phyloP scores from a whole-genome alignment of 2,113 vertebrate genomes.

The Eublepharis macularius region DNA sequence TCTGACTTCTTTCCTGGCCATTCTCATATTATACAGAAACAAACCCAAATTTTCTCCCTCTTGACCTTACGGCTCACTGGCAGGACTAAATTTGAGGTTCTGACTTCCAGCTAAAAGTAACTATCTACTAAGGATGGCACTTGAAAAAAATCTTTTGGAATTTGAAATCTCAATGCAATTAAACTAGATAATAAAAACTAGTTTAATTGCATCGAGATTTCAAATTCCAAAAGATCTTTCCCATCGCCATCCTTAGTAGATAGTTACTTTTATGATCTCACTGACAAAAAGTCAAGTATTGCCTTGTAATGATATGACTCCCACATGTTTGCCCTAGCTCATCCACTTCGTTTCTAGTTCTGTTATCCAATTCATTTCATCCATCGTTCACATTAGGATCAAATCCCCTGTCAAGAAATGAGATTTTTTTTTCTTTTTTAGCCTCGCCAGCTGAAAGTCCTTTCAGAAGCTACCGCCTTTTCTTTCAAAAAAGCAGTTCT shows the following conservation, averaged over 20 bases:
- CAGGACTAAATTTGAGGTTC: too few relatives aligned
- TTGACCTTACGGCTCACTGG: too few relatives aligned
- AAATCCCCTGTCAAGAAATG: background rate
- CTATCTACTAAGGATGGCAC: too few relatives aligned
- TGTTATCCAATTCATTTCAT: conserved; percentile 3
- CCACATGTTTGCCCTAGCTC: background rate
- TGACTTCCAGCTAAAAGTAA: too few relatives aligned
- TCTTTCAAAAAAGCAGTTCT: background rate
- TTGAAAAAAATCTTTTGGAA: too few relatives aligned
- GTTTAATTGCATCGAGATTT: too few relatives aligned
- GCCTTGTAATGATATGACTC: background rate
- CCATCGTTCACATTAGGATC: background rate
- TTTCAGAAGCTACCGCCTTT: background rate
- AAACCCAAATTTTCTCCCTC: too few relatives aligned
- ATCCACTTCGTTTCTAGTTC: background rate
- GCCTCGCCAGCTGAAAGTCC: conserved; percentile 19
- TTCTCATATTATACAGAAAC: too few relatives aligned
- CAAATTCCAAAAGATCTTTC: too few relatives aligned
- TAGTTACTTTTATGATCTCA: background rate
- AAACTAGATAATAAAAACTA: too few relatives aligned
- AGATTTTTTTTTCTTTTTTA: conserved; percentile 13
- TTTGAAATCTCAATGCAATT: too few relatives aligned
- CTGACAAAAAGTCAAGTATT: background rate
- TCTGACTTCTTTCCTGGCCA: too few relatives aligned
- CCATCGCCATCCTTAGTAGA: background rate